Conservation (phyloP, 1,140 invertebrate species). For the Sycophila sp. region DNA sequence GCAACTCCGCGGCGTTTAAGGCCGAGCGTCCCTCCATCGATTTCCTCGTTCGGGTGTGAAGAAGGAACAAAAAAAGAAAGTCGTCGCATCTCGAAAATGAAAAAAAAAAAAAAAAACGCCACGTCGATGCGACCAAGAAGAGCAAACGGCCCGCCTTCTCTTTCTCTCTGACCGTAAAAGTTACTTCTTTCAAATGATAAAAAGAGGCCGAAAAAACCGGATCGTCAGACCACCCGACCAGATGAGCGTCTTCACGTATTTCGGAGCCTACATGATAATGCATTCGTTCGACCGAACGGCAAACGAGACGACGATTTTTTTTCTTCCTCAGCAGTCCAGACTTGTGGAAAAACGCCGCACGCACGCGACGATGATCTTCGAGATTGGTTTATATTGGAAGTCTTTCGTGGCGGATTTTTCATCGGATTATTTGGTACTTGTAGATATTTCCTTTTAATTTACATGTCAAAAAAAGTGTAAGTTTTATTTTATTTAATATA, state of each 20-base stretch:
- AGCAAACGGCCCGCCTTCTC: background rate
- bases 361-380: no score
- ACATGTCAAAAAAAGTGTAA: no score
- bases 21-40: no score
- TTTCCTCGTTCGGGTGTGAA: background rate
- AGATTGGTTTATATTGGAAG: constrained; percentile 15
- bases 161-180: background rate
- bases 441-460: no score
- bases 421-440: no score
- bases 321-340: background rate
- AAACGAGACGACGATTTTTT: background rate
- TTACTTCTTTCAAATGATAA: constrained; percentile 8
- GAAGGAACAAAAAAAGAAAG: constrained; percentile 17
- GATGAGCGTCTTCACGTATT: constrained; percentile 19
- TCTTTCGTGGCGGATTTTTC: no score
- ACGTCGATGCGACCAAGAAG: background rate
- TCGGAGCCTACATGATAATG: constrained; percentile 15
- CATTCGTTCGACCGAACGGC: constrained; percentile 7
- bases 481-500: no score
- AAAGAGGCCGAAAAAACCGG: constrained; percentile 21
- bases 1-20: background rate
- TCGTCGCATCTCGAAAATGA: background rate
- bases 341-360: background rate
- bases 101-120: background rate
- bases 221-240: background rate